Percentiles rank a stretch among this genome's conserved stretches.
phyloP scores from a whole-genome alignment of 2,797 vertebrate species.

The Sebastolobus alascanus region DNA sequence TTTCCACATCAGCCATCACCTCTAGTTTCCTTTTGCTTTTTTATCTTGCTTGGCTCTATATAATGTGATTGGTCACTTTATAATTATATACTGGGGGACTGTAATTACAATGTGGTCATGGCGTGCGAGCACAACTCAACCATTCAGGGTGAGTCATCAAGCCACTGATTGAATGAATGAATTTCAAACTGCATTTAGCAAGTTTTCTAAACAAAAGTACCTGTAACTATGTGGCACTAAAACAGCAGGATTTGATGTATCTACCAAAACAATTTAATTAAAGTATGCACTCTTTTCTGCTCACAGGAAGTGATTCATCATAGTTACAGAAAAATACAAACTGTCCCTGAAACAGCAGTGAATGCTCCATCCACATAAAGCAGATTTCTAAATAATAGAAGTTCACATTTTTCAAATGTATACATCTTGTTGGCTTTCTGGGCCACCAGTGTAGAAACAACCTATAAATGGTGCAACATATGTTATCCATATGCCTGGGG shows the following conservation, averaged over 20 bases:
- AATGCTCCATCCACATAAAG: neutral
- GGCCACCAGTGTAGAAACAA: neutral
- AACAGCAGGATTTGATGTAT: neutral
- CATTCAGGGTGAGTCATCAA: conserved; percentile 24
- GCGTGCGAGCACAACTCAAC: conserved; percentile 10
- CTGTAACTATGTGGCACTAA: neutral
- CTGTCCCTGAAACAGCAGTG: neutral
- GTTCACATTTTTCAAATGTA: neutral
- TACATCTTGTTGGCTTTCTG: conserved; percentile 3
- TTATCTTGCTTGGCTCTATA: neutral
- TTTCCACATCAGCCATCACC: conserved; percentile 29
- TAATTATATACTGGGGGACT: conserved; percentile 5
- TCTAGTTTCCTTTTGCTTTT: neutral
- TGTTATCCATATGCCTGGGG: conserved; percentile 28
- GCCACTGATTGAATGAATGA: neutral
- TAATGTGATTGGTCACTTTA: conserved; percentile 28
- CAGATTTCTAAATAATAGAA: conserved; percentile 5
- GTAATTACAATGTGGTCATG: conserved; percentile 28
- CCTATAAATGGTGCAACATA: conserved; percentile 6
- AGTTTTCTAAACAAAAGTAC: neutral
- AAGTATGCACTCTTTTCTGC: neutral
- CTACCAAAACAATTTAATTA: neutral
- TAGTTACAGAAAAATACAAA: neutral
- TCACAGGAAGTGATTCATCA: neutral
- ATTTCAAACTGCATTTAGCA: neutral